Evolutionary conservation across 2,888 invertebrate genomes (phyloP), one percentile per base, ranked within the genome.

Genomic region (Andrena dorsata): DNA sequence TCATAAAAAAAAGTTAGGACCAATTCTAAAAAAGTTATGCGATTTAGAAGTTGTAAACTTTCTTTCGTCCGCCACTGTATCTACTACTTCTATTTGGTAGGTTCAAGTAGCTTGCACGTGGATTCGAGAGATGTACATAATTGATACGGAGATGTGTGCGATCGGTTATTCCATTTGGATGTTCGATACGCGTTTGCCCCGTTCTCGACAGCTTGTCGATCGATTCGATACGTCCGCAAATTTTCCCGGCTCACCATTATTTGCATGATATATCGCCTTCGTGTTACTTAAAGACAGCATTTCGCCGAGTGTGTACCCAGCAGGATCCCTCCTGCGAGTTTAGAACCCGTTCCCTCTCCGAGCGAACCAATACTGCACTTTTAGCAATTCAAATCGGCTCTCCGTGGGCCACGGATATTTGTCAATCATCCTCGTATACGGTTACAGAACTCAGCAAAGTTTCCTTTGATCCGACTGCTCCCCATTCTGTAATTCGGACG

Each of bases 191-290:
- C 41, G 41, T 41, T 41, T 41, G 13, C 58, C n/a, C 23, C 23
- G 68, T 26, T 16, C 35, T 70, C 51, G 64, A 65, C 68, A 77
- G 68, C 28, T 30, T 35, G 32, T 20, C 16, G 49, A 73, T 49
- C 61, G 69, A 78, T 77, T 47, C 64, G 74, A 74, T 70, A 65
- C 30, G 47, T 72, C 28, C 71, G 32, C 53, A 28, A 72, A 82
- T 71, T 82, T 82, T 76, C 7, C 41, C 28, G 35, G 71, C 70
- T 56, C 66, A n/a, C 63, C 53, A 65, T 70, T 83, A 77, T 65
- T 60, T 56, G 60, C 56, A 56, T 66, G 65, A 83, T 65, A 60
- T 82, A 83, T 73, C 68, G 64, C 10, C 23, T 5, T 41, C 28
- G 47, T 32, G 56, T 80, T 76, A 30, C 41, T 23, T 58, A 23